phyloP scores from a whole-genome alignment of 2,888 invertebrate genomes.

The Pyrgus malvae region DNA sequence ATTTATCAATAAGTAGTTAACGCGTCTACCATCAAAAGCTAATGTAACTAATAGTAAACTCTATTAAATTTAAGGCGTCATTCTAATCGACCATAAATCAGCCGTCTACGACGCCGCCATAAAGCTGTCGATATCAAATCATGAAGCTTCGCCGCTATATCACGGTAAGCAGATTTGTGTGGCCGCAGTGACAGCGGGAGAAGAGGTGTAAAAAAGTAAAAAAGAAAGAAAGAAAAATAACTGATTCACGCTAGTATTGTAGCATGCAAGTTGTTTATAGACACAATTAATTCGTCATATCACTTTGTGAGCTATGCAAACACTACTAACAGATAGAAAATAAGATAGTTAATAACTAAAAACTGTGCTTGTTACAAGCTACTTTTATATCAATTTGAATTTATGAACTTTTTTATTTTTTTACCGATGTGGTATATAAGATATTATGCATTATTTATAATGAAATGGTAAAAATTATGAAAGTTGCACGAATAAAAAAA shows the following conservation, averaged over 20 bases:
- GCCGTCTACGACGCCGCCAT: constrained; percentile 34
- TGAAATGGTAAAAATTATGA: too few relatives aligned
- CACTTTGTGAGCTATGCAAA: background rate
- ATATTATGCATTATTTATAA: too few relatives aligned
- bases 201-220: background rate
- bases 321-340: too few relatives aligned
- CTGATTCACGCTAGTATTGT: too few relatives aligned
- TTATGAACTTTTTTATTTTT: too few relatives aligned
- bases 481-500: too few relatives aligned
- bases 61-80: constrained; percentile 7
- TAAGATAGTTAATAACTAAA: too few relatives aligned
- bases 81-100: constrained; percentile 35
- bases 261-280: too few relatives aligned
- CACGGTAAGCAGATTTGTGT: constrained; percentile 36
- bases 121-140: constrained; percentile 47
- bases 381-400: too few relatives aligned
- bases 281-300: background rate
- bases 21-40: background rate
- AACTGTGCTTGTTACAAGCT: too few relatives aligned
- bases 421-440: too few relatives aligned
- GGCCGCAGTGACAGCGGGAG: constrained; percentile 28
- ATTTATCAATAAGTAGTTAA: background rate
- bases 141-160: constrained; percentile 38
- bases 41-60: background rate
- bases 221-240: too few relatives aligned